Conservation (phyloP, 2,888 invertebrate species). For the Metellina segmentata region DNA sequence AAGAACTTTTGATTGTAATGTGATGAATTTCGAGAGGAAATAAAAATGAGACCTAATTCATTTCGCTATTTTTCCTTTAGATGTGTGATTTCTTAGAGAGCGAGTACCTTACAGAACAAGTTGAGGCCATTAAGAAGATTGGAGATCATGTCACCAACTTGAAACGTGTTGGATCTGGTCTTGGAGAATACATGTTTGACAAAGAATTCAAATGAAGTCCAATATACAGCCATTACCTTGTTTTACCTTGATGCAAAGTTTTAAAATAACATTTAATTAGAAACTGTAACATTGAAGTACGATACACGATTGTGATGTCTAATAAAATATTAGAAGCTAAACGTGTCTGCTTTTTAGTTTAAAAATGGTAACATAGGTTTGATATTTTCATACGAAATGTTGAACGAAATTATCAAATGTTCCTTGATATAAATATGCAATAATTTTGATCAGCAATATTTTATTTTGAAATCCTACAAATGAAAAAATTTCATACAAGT, state of each 20-base stretch:
- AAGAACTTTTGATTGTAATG: too few relatives aligned
- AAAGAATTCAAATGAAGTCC: constrained; percentile 78
- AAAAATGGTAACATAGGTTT: too few relatives aligned
- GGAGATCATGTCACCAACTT: constrained; percentile 84
- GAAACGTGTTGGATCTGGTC: constrained; percentile 83
- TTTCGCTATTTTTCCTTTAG: constrained; percentile 81
- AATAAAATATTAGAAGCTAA: neutral
- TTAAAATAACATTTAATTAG: neutral
- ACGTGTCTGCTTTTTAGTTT: neutral
- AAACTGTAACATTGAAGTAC: neutral
- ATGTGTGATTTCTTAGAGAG: constrained; percentile 88
- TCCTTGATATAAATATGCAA: too few relatives aligned
- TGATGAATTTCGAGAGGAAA: too few relatives aligned
- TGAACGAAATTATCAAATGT: too few relatives aligned
- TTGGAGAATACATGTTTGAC: constrained; percentile 85
- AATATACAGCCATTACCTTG: neutral
- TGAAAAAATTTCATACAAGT: too few relatives aligned
- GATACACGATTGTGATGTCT: neutral
- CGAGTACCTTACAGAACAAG: constrained; percentile 87
- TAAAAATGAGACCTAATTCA: too few relatives aligned
- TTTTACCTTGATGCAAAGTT: neutral
- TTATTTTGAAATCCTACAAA: too few relatives aligned
- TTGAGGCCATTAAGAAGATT: constrained; percentile 85
- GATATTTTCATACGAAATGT: too few relatives aligned
- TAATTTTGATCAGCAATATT: too few relatives aligned